Evolutionary conservation across 2,888 invertebrate species (phyloP).

Genomic region (Mactromeris polynyma): DNA sequence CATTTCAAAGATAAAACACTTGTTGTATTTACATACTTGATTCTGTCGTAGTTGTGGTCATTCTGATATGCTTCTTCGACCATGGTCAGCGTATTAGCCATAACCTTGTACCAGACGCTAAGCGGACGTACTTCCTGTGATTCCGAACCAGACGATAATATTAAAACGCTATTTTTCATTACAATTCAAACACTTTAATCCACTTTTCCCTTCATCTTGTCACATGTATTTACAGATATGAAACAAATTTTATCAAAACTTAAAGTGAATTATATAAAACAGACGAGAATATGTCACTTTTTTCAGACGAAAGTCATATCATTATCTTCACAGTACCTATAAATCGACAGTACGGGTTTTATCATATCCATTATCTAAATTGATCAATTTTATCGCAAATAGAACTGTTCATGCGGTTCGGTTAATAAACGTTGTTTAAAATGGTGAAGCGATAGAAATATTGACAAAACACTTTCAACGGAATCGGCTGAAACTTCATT

Average conservation of each 20-base stretch:
- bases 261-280: neutral
- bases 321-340: neutral
- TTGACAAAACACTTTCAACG: slow-evolving; percentile 48
- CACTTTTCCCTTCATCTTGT: neutral
- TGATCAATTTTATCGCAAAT: slow-evolving; percentile 46
- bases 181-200: neutral
- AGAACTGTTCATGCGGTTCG: slow-evolving; percentile 32
- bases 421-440: slow-evolving; percentile 36
- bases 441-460: slow-evolving; percentile 18
- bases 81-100: neutral
- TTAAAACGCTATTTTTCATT: neutral
- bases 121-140: neutral
- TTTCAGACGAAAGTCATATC: neutral
- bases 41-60: slow-evolving; percentile 35
- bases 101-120: neutral
- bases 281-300: neutral
- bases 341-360: neutral
- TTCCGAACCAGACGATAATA: neutral
- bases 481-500: slow-evolving; percentile 4
- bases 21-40: slow-evolving; percentile 37
- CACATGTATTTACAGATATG: neutral
- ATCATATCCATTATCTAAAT: slow-evolving; percentile 5
- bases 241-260: neutral
- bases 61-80: neutral
- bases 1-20: too few species aligned